These are phyloP conservation scores for Leptodactylus fallax DNA, from an alignment of 2,797 vertebrate genomes.

Conservation along the genomic window DNA sequence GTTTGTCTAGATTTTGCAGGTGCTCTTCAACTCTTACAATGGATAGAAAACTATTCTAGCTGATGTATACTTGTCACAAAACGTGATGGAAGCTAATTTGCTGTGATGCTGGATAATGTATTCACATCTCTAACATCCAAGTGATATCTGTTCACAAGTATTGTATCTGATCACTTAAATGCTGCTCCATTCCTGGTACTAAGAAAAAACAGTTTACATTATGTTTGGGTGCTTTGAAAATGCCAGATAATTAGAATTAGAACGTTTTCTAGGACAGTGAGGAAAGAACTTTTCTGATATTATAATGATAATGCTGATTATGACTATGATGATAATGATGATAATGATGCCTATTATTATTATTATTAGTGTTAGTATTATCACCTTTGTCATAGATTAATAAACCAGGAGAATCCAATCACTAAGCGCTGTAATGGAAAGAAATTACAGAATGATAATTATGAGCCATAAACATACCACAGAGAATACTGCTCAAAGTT, in stretches of 20 bases:
- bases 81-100: not conserved
- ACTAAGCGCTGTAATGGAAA: not conserved
- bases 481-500: not conserved
- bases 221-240: not conserved
- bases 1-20: not conserved
- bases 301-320: not conserved
- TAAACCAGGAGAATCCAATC: not conserved
- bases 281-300: not conserved
- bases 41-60: not conserved
- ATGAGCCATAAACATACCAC: not conserved
- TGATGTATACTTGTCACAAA: not conserved
- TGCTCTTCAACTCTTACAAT: not conserved
- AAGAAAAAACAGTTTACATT: not conserved
- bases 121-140: not conserved
- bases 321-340: not conserved
- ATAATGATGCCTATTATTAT: not conserved
- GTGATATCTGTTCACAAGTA: no score
- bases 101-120: not conserved
- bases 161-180: no score
- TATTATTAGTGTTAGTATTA: not conserved
- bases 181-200: not conserved
- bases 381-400: not conserved
- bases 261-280: not conserved
- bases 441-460: constrained; percentile 3
- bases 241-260: not conserved